Evolutionary conservation across 2,888 invertebrate species (phyloP), one percentile per base, ranked within the genome.

Genomic region (Drosophila eohydei): DNA sequence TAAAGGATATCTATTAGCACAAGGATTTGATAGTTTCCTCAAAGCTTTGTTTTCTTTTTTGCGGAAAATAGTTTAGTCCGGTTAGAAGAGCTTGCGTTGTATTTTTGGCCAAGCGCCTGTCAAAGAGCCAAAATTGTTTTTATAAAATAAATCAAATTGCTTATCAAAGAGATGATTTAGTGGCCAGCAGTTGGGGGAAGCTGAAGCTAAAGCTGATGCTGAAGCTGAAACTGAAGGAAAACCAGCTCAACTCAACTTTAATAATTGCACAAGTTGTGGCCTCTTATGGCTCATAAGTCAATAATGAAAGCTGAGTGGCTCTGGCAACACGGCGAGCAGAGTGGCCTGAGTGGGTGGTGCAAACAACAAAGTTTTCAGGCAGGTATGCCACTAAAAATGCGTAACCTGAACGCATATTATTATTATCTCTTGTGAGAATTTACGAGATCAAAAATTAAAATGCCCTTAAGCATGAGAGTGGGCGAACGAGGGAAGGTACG

Each of bases 391-490:
- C 80, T 81, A 73, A 78, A 82, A 80, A 83, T 83, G 83, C 83
- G 83, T 80, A 81, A 82, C 81, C 83, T 80, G 85, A 86, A 88
- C 79, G 89, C 80, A 86, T 86, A 89, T 80, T 89, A 89, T 86
- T 82, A 90, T 90, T 87, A 90, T 90, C 87, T 88, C 79, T 83
- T 86, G 87, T 86, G 80, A 83, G 86, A 87, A 88, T 87, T 88
- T 87, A 90, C 89, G 90, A 90, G 90, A 90, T 88, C 81, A 90
- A 88, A 89, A 90, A 87, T 90, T 90, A 87, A 87, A 87, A 90
- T 86, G 80, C 78, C 87, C 89, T 73, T 72, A 70, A 76, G 87
- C 78, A 14, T 8, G 8, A 9, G 43, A 54, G 41, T 3, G 65
- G 14, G 44, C 12, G 51, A 4, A n/a, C 6, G 32, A 26, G 14